Evolutionary conservation across 30 jellyfish, hydroid and myxozoan species (phyloP).

Genomic region (Cassiopea andromeda): DNA sequence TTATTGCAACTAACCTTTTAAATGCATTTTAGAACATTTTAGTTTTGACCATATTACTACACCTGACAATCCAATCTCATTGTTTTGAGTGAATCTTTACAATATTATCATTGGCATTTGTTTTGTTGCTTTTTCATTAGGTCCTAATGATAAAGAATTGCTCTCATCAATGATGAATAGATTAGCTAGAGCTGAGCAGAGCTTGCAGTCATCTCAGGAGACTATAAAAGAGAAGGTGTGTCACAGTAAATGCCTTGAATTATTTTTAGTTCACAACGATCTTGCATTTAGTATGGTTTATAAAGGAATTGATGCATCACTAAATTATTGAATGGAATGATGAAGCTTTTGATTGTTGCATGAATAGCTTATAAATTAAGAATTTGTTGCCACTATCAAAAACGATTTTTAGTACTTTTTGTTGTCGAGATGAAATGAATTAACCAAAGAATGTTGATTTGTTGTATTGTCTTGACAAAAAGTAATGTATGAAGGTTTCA

Average conservation of each 20-base stretch:
- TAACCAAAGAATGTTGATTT: neutral
- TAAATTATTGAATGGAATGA: neutral
- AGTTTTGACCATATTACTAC: too few relatives aligned
- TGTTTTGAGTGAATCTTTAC: too few relatives aligned
- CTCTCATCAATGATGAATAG: constrained; percentile 75
- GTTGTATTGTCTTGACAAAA: neutral
- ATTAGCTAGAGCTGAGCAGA: constrained; percentile 72
- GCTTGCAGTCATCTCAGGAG: constrained; percentile 49
- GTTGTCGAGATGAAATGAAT: neutral
- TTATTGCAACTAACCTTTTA: too few relatives aligned
- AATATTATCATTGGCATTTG: too few relatives aligned
- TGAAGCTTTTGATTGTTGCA: neutral
- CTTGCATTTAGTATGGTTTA: neutral
- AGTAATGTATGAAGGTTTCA: neutral
- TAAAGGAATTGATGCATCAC: neutral
- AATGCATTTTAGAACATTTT: too few relatives aligned
- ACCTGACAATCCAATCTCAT: too few relatives aligned
- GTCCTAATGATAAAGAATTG: constrained; percentile 65
- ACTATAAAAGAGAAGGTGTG: constrained; percentile 76
- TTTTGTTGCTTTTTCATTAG: neutral
- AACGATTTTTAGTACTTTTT: neutral
- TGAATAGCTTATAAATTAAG: neutral
- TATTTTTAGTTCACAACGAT: too few relatives aligned
- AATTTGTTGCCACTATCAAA: neutral
- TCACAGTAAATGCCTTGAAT: neutral